Evolutionary conservation across 2,888 invertebrate genomes (phyloP).

Genomic region (Drosophila formosana): DNA sequence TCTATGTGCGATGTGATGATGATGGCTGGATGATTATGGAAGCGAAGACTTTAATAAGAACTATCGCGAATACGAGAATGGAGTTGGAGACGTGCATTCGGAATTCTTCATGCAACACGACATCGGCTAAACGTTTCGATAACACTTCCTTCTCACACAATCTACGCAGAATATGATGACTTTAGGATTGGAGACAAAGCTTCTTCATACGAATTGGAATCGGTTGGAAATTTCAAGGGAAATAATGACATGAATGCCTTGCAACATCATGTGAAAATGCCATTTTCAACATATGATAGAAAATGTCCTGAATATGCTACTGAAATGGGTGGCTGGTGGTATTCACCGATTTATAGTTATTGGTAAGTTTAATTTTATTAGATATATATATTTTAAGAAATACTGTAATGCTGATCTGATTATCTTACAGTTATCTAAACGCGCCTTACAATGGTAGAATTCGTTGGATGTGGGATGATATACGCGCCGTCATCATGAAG

Average conservation of each 20-base stretch:
- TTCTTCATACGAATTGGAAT: not conserved
- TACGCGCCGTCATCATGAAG: no score
- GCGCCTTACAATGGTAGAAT: not conserved
- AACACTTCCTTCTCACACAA: fast-evolving
- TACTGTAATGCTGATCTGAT: not conserved
- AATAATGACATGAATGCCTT: not conserved
- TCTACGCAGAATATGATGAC: not conserved
- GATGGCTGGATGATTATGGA: conserved; percentile 11
- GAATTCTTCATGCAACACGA: conserved; percentile 12
- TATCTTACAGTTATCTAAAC: conserved; percentile 14
- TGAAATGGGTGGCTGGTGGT: conserved; percentile 13
- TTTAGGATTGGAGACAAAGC: conserved; percentile 8
- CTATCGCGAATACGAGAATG: not conserved
- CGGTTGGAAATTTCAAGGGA: not conserved
- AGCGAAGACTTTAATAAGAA: not conserved
- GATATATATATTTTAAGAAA: not conserved
- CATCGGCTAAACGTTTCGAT: not conserved
- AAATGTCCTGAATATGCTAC: not conserved
- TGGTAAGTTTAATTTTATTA: not conserved
- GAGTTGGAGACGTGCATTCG: not conserved
- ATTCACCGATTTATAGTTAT: fast-evolving
- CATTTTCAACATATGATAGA: not conserved
- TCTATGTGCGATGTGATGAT: not conserved
- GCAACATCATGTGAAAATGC: fast-evolving
- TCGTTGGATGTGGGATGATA: not conserved